Base-by-base conservation (phyloP, 2,797 vertebrate species). In the Micrastur ruficollis region DNA sequence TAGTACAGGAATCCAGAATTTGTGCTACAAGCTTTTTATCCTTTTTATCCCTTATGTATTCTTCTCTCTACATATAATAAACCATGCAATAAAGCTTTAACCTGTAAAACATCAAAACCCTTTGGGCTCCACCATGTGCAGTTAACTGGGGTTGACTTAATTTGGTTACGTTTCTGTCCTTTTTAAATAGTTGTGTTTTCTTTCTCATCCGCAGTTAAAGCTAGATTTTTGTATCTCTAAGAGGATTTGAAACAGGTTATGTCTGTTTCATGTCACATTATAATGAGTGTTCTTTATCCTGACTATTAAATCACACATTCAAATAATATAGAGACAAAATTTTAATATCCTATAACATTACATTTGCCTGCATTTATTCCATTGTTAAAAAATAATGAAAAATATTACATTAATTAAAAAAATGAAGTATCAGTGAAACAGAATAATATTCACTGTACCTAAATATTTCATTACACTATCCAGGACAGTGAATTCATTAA, bases 31-130 rank as follows among this genome's bases (percentile, higher is more conserved):
- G 58, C 12, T 70, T 93, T 93, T 95, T 74, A 91, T 90, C 72
- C 66, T 32, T 95, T 92, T 89, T 94, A 95, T 95, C 61, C 58
- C 47, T 65, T 89, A 80, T 1, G 2, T 94, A 65, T 88, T 95
- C 94, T 93, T 81, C 59, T 86, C 36, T 61, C 40, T 76, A 27
- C 6, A 2, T 74, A 27, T 32, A 82, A 90, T 40, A 96, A 95
- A 71, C 14, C 17, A 49, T n/a, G 36, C 59, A 87, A 72, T 62
- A 86, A 88, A 4, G 6, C 17, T 83, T 93, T 84, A 95, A 81
- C 79, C 38, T 90, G 29, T 26, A 89, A 93, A 89, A 34, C 15
- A 55, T 47, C 38, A 74, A 91, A 92, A 36, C 32, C 29, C 29
- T 82, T 72, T 84, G 52, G 63, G 27, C 17, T 84, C 11, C 12